Evolutionary conservation across 2,888 invertebrate species (phyloP).

Genomic region (Altica lythri): DNA sequence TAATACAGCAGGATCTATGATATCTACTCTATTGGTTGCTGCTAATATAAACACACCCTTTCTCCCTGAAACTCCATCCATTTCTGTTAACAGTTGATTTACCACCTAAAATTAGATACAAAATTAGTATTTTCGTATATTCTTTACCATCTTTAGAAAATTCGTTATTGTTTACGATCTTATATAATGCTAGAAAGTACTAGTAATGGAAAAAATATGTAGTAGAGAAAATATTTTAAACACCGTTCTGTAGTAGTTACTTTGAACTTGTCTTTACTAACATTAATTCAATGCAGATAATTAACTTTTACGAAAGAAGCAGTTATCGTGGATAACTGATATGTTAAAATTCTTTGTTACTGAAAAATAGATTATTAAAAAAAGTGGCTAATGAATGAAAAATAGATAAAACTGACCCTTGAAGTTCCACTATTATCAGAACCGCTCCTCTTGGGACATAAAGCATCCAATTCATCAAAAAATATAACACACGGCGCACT

Average conservation of each 20-base stretch:
- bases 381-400: too few relatives aligned
- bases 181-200: too few relatives aligned
- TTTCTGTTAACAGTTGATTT: slow-evolving; percentile 96
- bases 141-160: too few relatives aligned
- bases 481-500: slow-evolving; percentile 98
- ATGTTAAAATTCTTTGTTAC: background rate
- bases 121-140: too few relatives aligned
- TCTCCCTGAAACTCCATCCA: slow-evolving; percentile 94
- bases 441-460: slow-evolving; percentile 79
- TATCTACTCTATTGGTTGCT: slow-evolving; percentile 95
- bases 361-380: background rate
- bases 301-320: too few relatives aligned
- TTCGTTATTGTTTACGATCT: too few relatives aligned
- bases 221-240: too few relatives aligned
- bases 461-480: slow-evolving; percentile 96
- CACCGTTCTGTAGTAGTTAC: too few relatives aligned
- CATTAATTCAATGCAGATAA: too few relatives aligned
- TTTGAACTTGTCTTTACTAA: too few relatives aligned
- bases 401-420: slow-evolving; percentile 18
- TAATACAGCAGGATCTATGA: slow-evolving; percentile 93
- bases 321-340: too few relatives aligned
- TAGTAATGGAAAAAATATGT: too few relatives aligned
- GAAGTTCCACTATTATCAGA: slow-evolving; percentile 19
- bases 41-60: slow-evolving; percentile 94
- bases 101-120: slow-evolving; percentile 69